Evolutionary conservation across 2,888 invertebrate species (phyloP), one percentile per base, ranked within the genome.

Genomic region (Acronicta leporina): DNA sequence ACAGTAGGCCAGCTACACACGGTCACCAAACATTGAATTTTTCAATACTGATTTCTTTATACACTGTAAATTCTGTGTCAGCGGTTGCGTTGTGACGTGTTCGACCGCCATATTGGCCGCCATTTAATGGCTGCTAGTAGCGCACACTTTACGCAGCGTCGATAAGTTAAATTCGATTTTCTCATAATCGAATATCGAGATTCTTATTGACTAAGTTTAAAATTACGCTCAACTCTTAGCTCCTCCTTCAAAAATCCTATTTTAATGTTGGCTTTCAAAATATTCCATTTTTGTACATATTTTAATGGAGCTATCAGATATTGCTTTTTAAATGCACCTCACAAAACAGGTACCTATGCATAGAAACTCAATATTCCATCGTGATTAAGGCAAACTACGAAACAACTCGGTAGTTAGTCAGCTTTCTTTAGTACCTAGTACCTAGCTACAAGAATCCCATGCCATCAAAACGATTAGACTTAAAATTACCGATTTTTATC

Each of bases 1-100:
- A 77, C 77, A 71, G 82, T 84, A 86, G 86, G 73, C 85, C 87
- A 84, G 85, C 87, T 86, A 86, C 83, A 70, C 73, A 65, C 67
- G 64, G 64, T 73, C 60, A 54, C 67, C 70, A 62, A 73, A 77
- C 75, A 68, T 69, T 63, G 64, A 72, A 75, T 78, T 68, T 57
- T 64, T 66, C 67, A 81, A 83, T 79, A 83, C 82, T 81, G 79
- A 80, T 82, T 64, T 53, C 53, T 73, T 71, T 71, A 66, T 63
- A 77, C 71, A 71, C 49, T 66, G 63, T 60, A 41, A 67, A 65
- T 64, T 68, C 10, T 54, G 51, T 66, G 50, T 56, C 53, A 35
- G 62, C 63, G 62, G 25, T 44, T 7, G 54, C 20, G 49, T 65
- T 54, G 73, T 55, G 68, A 62, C 64, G 57, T 33, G 35, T 47